These are phyloP conservation scores for Tokudaia muenninki DNA, from an alignment of 2,797 vertebrate species.

Conservation along the genomic window DNA sequence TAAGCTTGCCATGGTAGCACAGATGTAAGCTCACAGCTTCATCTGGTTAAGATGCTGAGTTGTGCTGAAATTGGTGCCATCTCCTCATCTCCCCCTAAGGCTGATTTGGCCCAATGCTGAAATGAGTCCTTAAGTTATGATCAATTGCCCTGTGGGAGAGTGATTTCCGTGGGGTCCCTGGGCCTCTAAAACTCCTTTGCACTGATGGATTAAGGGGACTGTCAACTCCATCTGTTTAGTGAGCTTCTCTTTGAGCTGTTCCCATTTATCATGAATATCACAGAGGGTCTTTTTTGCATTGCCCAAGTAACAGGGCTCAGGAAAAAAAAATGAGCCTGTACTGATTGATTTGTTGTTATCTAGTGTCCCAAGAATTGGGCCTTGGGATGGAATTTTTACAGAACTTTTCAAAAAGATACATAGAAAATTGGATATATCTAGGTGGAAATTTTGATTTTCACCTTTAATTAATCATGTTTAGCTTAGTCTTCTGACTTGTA, in stretches of 20 bases:
- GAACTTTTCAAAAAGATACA: background rate
- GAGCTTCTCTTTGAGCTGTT: constrained; percentile 43
- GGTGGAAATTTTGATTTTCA: constrained; percentile 21
- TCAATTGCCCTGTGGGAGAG: background rate
- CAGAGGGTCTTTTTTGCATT: constrained; percentile 44
- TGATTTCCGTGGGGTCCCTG: constrained; percentile 7
- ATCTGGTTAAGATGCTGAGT: constrained; percentile 12
- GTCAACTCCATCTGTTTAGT: constrained; percentile 62
- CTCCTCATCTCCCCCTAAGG: constrained; percentile 21
- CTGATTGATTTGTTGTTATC: constrained; percentile 55
- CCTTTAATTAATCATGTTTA: constrained; percentile 47
- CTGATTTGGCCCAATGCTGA: constrained; percentile 15
- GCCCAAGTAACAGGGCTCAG: constrained; percentile 44
- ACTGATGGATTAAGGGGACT: constrained; percentile 49
- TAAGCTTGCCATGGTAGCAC: too few relatives aligned
- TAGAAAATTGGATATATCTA: background rate
- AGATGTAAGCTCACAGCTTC: background rate
- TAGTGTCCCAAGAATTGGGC: background rate
- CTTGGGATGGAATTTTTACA: background rate
- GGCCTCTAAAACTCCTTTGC: constrained; percentile 29
- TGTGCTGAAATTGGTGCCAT: background rate
- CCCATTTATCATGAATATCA: constrained; percentile 66
- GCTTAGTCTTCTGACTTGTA: constrained; percentile 35
- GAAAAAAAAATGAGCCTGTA: constrained; percentile 49
- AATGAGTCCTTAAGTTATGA: constrained; percentile 56